Conservation (phyloP, 2,888 invertebrate genomes). For the Zygogramma bicolorata region DNA sequence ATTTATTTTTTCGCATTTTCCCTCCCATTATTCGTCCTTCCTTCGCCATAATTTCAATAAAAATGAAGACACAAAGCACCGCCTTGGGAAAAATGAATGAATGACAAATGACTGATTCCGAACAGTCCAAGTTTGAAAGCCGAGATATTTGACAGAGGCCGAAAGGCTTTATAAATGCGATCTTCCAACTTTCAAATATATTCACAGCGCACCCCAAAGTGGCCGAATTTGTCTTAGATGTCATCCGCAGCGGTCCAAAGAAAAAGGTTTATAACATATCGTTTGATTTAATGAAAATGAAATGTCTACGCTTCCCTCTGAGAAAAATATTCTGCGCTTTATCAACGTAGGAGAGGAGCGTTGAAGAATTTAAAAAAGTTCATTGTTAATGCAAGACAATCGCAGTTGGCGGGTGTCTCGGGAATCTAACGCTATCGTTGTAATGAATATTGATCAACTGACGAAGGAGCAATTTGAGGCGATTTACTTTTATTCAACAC, state of each 20-base stretch:
- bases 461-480: no score
- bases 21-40: neutral
- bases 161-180: conserved; percentile 55
- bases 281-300: conserved; percentile 63
- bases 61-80: neutral
- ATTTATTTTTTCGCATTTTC: neutral
- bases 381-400: neutral
- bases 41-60: neutral
- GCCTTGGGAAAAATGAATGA: neutral
- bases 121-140: neutral
- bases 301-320: conserved; percentile 53
- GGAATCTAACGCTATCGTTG: no score
- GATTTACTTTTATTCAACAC: no score
- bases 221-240: conserved; percentile 59
- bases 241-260: conserved; percentile 57
- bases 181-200: conserved; percentile 51
- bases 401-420: no score
- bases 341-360: conserved; percentile 33
- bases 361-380: neutral
- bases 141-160: conserved; percentile 32
- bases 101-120: conserved; percentile 3
- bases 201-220: conserved; percentile 48
- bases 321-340: conserved; percentile 51
- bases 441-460: neutral
- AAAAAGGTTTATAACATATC: conserved; percentile 62